Evolutionary conservation across 2,797 vertebrate species (phyloP).

Genomic region (Gymnoscopelus microlampas): DNA sequence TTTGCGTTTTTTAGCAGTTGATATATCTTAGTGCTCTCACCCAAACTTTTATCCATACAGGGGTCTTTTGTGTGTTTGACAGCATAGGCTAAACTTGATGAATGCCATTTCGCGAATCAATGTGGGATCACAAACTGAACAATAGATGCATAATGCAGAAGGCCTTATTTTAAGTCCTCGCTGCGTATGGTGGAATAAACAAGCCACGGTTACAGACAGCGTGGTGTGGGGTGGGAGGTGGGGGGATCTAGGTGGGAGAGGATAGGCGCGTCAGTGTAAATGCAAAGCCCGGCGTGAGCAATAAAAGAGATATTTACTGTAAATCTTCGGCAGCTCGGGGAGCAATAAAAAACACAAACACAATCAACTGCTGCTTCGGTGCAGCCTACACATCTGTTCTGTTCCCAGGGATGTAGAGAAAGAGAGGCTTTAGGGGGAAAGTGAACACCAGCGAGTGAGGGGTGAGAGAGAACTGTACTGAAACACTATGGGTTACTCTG

Average conservation of each 20-base stretch:
- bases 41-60: conserved; percentile 18
- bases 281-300: conserved; percentile 60
- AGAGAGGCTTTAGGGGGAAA: conserved; percentile 7
- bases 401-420: conserved; percentile 41
- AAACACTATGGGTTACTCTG: conserved; percentile 17
- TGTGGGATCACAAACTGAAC: conserved; percentile 43
- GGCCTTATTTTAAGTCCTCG: conserved; percentile 48
- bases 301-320: conserved; percentile 81
- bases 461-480: too few relatives aligned
- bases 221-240: conserved; percentile 49
- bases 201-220: conserved; percentile 55
- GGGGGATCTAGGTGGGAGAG: conserved; percentile 31
- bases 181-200: conserved; percentile 56
- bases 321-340: conserved; percentile 76
- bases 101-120: conserved; percentile 41
- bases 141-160: conserved; percentile 36
- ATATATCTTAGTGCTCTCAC: conserved; percentile 16
- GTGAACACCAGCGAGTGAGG: background rate
- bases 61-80: conserved; percentile 15
- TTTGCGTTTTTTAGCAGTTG: background rate
- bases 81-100: conserved; percentile 12
- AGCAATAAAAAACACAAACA: conserved; percentile 80
- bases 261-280: conserved; percentile 49
- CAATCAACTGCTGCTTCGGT: conserved; percentile 76
- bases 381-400: conserved; percentile 73